A percentile compares a stretch with the other conserved stretches of the same genome.
phyloP scores from a whole-genome alignment of 92 coral and sea anemone species.

The Porites evermanni region DNA sequence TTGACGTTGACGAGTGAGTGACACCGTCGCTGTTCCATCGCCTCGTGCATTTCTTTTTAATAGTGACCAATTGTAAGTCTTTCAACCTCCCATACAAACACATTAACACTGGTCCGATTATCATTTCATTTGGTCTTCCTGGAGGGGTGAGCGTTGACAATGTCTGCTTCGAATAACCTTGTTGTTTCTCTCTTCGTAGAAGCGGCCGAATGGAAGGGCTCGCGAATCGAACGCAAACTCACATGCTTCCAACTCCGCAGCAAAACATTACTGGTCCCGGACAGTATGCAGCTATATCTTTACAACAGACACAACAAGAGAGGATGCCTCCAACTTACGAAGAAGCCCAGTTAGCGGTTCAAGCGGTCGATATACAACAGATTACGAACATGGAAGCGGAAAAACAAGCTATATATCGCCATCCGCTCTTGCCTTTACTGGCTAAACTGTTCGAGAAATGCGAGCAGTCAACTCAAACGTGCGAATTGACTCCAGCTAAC shows the following conservation, averaged over 20 bases:
- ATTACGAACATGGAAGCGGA: constrained; percentile 83
- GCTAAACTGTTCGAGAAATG: constrained; percentile 98
- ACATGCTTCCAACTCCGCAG: constrained; percentile 74
- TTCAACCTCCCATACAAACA: constrained; percentile 98
- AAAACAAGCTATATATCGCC: constrained; percentile 93
- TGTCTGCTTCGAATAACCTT: constrained; percentile 62
- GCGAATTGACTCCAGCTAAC: constrained; percentile 87
- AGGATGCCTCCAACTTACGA: constrained; percentile 96
- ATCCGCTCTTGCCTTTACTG: constrained; percentile 95
- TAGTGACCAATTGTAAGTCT: constrained; percentile 99
- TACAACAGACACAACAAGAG: constrained; percentile 80
- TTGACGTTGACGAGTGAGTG: constrained; percentile 85
- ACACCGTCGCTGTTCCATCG: constrained; percentile 97
- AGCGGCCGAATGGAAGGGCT: constrained; percentile 86
- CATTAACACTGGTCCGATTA: constrained; percentile 93
- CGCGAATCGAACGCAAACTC: constrained; percentile 83
- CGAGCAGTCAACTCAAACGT: constrained; percentile 96
- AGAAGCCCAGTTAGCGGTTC: constrained; percentile 93
- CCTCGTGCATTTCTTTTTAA: constrained; percentile 99
- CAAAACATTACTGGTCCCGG: constrained; percentile 76
- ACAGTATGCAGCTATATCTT: constrained; percentile 69
- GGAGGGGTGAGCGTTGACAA: constrained; percentile 67
- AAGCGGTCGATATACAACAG: constrained; percentile 70
- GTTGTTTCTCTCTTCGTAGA: constrained; percentile 79
- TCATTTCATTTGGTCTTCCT: constrained; percentile 86